Evolutionary conservation across 2,797 vertebrate genomes (phyloP).

Genomic region (Tadarida brasiliensis): DNA sequence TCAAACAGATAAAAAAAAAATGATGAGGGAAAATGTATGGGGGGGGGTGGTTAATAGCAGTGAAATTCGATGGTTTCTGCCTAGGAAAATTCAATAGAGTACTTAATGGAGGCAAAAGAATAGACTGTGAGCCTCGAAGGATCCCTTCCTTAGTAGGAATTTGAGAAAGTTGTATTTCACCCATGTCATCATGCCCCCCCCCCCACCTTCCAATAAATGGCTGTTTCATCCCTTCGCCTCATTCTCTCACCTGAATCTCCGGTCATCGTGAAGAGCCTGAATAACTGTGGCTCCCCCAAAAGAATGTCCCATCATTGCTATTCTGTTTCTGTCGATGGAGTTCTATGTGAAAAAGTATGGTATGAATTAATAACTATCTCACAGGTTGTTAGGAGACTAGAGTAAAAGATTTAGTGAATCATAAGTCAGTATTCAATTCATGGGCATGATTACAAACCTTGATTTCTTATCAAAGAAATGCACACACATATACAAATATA

Average conservation of each 20-base stretch:
- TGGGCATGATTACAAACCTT: background rate
- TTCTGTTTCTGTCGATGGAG: slow-evolving; percentile 92
- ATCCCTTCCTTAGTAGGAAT: background rate
- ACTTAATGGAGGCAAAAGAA: background rate
- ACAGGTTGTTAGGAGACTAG: background rate
- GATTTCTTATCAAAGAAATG: background rate
- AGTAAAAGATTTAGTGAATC: background rate
- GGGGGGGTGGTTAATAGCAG: background rate
- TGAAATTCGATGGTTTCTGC: background rate
- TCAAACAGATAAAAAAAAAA: background rate
- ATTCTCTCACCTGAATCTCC: slow-evolving; percentile 93
- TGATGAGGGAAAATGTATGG: background rate
- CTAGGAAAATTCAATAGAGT: background rate
- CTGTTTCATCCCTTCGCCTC: slow-evolving; percentile 51
- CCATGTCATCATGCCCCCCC: background rate
- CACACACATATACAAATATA: background rate
- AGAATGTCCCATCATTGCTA: slow-evolving; percentile 95
- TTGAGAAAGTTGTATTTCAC: background rate
- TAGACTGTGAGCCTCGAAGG: background rate
- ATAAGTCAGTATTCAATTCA: background rate
- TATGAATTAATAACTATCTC: background rate
- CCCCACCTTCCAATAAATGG: background rate
- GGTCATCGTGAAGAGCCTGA: slow-evolving; percentile 94
- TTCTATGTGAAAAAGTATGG: slow-evolving; percentile 87
- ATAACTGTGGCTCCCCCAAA: slow-evolving; percentile 96